These are phyloP conservation scores for Stenurella melanura DNA, from an alignment of 2,888 invertebrate species.

Conservation along the genomic window DNA sequence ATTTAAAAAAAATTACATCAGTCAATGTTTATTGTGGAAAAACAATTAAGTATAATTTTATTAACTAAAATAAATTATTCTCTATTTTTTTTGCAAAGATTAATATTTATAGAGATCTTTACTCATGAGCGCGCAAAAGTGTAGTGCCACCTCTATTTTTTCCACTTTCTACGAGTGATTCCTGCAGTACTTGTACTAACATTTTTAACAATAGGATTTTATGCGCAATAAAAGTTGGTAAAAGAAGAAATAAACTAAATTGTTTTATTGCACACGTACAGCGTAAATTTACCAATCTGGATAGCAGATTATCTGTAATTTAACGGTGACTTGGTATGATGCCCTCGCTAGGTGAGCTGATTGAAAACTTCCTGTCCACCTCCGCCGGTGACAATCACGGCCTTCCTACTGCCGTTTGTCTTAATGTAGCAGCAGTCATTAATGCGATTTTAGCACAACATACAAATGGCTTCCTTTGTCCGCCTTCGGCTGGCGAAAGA, in stretches of 20 bases:
- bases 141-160: too few species aligned
- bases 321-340: constrained; percentile 44
- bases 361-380: constrained; percentile 66
- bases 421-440: constrained; percentile 60
- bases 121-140: too few species aligned
- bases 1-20: too few species aligned
- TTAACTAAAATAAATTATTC: too few species aligned
- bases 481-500: constrained; percentile 28
- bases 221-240: constrained; percentile 14
- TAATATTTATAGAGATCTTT: too few species aligned
- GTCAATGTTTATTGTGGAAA: too few species aligned
- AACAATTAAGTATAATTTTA: too few species aligned
- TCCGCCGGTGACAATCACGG: constrained; percentile 68
- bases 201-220: background rate
- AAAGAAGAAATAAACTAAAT: constrained; percentile 32
- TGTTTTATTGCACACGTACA: constrained; percentile 31
- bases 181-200: too few species aligned
- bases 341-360: constrained; percentile 60
- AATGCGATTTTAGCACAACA: constrained; percentile 50
- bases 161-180: too few species aligned
- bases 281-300: constrained; percentile 38
- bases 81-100: too few species aligned
- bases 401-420: constrained; percentile 68
- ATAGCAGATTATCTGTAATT: constrained; percentile 38
- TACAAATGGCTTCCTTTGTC: constrained; percentile 39